Base-by-base conservation (phyloP, 2,888 invertebrate species). In the Tipula vernalis region DNA sequence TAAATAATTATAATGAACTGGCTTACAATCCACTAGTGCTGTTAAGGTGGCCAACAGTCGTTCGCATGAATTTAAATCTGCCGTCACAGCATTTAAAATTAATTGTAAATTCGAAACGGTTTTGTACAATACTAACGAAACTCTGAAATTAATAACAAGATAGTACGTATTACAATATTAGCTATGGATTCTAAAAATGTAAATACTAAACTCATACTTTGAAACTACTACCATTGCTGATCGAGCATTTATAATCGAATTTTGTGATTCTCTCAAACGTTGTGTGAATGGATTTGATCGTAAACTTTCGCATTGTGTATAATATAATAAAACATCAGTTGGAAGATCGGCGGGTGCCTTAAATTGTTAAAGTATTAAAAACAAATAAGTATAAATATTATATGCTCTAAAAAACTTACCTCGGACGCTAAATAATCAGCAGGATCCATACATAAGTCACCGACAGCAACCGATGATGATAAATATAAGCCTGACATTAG, bases 401-500 rank as follows among this genome's bases (percentile, higher is more conserved):
- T 36, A 6, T 39, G 5, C 6, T 39, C 6, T 39, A 10, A 44
- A 42, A 44, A 44, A 12, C 10, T 44, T 39, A 84, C 84, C 88
- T 95, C 93, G 57, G 94, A 93, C 0, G 94, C 95, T 86, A 97
- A 93, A 91, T 96, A 97, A 87, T 95, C 94, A 89, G 97, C 96
- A 8, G 98, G 98, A 89, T 96, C 95, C 89, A 96, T 94, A 92
- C 97, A 97, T 36, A 97, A 94, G 92, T 97, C 97, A 85, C 96
- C 96, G 85, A 96, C 94, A 42, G 96, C 97, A 90, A 98, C 97
- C 87, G 96, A 95, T 41, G 95, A 94, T 86, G 96, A 96, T 88
- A 98, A 93, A 92, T 98, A 97, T 88, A 97, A 91, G 87, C 98
- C 97, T 86, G 96, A 95, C 93, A 97, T 95, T 89, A 97, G 93